Conservation (phyloP, 37 sponge, comb jelly and placozoan genomes). For the Crambe crambe region DNA sequence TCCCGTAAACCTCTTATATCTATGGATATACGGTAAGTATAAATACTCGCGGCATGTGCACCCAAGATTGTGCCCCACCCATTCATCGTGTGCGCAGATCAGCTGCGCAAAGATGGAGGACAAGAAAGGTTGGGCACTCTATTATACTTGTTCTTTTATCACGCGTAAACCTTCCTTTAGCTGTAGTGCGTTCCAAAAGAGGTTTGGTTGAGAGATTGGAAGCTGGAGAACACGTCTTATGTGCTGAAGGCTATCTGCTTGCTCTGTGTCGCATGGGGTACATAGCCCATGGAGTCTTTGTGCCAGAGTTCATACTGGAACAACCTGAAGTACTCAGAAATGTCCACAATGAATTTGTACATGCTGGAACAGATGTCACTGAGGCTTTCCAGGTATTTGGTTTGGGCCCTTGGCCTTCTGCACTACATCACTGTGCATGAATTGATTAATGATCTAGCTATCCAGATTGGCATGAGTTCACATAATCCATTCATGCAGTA, state of each 20-base stretch:
- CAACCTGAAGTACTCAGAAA: constrained; percentile 41
- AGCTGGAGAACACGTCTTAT: constrained; percentile 48
- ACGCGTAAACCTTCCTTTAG: background rate
- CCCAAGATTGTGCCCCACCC: no score
- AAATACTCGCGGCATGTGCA: no score
- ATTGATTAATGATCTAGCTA: background rate
- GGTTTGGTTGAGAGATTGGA: constrained; percentile 29
- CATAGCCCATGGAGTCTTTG: constrained; percentile 47
- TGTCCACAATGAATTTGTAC: constrained; percentile 56
- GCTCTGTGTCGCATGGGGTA: constrained; percentile 53
- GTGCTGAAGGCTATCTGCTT: constrained; percentile 69
- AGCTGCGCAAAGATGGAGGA: no score
- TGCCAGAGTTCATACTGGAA: constrained; percentile 61
- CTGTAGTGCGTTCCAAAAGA: background rate
- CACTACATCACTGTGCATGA: background rate
- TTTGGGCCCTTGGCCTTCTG: background rate
- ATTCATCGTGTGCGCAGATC: no score
- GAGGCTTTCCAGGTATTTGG: constrained; percentile 53
- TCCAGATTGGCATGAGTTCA: background rate
- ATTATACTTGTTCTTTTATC: no score
- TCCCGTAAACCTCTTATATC: no score
- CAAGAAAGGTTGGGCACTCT: no score
- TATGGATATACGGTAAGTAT: no score
- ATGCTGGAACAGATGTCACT: constrained; percentile 66
- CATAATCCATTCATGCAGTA: constrained; percentile 35